phyloP scores from a whole-genome alignment of 2,113 vertebrate species.

The Gracilinanus agilis region DNA sequence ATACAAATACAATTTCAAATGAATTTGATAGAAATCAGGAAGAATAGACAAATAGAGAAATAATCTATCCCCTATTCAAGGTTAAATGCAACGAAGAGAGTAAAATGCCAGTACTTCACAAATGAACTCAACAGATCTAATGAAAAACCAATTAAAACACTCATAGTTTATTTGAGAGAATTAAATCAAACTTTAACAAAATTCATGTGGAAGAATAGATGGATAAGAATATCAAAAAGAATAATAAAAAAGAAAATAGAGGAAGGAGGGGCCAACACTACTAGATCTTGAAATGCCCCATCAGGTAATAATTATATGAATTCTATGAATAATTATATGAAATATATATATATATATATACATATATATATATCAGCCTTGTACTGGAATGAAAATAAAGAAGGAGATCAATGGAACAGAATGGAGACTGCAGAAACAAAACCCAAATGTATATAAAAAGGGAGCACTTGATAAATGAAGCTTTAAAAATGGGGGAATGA shows the following conservation, averaged over 20 bases:
- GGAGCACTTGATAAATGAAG: not conserved
- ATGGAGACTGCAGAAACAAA: not conserved
- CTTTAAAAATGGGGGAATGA: not conserved
- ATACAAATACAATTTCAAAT: not conserved
- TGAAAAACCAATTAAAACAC: not conserved
- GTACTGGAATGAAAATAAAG: not conserved
- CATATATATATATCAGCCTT: not conserved
- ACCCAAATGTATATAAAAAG: not conserved
- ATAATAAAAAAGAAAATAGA: not conserved
- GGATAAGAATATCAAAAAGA: not conserved
- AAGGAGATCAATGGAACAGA: not conserved
- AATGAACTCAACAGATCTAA: not conserved
- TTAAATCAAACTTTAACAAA: not conserved
- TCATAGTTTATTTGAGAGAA: not conserved
- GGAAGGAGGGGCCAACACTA: not conserved
- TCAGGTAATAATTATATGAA: not conserved
- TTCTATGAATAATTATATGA: not conserved
- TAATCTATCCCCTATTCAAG: not conserved
- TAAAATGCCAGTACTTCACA: not conserved
- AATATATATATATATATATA: too few species aligned
- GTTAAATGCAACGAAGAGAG: not conserved
- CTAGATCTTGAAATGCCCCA: not conserved
- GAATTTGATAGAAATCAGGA: not conserved
- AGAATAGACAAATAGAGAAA: not conserved
- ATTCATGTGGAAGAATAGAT: not conserved